Base-by-base conservation (phyloP, 2,113 vertebrate species). In the Mus spicilegus region DNA sequence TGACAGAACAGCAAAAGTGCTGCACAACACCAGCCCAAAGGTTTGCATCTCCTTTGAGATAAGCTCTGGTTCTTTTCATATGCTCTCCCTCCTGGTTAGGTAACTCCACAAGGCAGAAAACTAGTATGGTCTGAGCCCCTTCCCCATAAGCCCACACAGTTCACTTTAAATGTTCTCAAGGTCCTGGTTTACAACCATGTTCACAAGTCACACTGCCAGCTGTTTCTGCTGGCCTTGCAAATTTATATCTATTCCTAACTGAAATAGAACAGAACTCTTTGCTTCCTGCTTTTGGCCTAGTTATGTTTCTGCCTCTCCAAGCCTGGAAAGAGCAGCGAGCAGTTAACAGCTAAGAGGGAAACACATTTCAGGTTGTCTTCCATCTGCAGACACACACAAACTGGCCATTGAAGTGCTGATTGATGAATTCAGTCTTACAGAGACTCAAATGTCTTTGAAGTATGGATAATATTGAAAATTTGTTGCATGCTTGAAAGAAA, bases 51-150 rank as follows among this genome's bases (percentile, higher is more conserved):
- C 16, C 17, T 54, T 91, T 80, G 73, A 76, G 42, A 54, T 51
- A 11, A 0, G 20, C 1, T 8, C 4, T 10, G 13, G 36, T 17
- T 26, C 28, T 77, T 19, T 39, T 11, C 36, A 16, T 1, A 39
- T 0, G 13, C n/a, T 89, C 54, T 26, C 39, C n/a, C 49, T 87
- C 88, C 28, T 19, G 67, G 78, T 72, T 63, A 63, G 56, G 24
- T 84, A 30, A 46, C 3, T 58, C 39, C 58, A 84, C 81, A 84
- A 84, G 39, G 8, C 14, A 46, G n/a, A 63, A 63, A 28, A 39
- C 14, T 42, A 84, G 24, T 1, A 17, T 42, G n/a, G 58, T 10
- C 58, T 16, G 1, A 19, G 7, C 24, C 56, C 56, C 7, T 30
- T 28, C 58, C 56, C 39, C 8, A 5, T 63, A 63, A 63, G 19